Evolutionary conservation across 1,140 invertebrate species (phyloP), one percentile per base, ranked within the genome.

Genomic region (Panonychus citri): DNA sequence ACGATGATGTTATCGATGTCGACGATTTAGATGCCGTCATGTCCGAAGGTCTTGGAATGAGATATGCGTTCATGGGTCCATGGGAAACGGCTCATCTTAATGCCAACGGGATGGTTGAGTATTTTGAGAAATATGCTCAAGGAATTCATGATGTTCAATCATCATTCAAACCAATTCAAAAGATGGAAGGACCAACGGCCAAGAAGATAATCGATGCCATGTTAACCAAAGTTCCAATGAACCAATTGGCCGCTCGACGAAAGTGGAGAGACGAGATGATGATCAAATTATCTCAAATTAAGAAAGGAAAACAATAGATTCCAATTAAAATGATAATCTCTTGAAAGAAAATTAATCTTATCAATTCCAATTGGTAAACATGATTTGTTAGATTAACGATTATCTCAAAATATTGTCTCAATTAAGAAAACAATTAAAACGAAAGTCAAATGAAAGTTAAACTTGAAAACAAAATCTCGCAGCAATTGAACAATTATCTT

Each of bases 81-180:
- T 74, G 95, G 53, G 88, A 96, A 74, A 90, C 88, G 0, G 83
- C 85, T 24, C 89, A 94, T 72, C 74, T 96, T 25, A 96, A 96
- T 73, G 88, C 89, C 27, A 81, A 89, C 72, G 89, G 88, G 10
- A 79, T 82, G 69, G 65, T 71, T 7, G 77, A 79, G 59, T 84
- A 83, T 63, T 77, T 77, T 56, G 74, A 81, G 39, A 69, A 81
- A 39, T 94, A 93, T 65, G 75, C 64, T 0, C 15, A 63, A 53
- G 63, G 63, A 7, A 64, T 64, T n/a, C 53, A 82, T 64, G 74
- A 74, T 30, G 82, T 86, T 0, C 81, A 80, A 62, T 70, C 78
- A 61, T 82, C 81, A 0, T 81, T 86, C 64, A 81, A 81, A 24
- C 74, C 77, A 1, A 76, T 77, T 26, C 83, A 83, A 1, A 78